Base-by-base conservation (phyloP, 2,113 vertebrate genomes). In the Lathamus discolor region DNA sequence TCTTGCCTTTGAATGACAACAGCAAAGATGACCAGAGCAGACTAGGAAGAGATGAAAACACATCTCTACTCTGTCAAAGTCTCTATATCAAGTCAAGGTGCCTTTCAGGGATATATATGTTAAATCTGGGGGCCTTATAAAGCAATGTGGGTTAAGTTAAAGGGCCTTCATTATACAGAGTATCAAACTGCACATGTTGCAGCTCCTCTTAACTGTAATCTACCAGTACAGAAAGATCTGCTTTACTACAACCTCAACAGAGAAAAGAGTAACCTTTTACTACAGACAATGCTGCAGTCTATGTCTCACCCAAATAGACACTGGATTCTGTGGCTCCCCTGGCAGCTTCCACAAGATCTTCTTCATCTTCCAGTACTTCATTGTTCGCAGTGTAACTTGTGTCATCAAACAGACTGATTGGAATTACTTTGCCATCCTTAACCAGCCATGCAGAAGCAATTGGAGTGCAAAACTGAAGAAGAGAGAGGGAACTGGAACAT, bases 391-490 rank as follows among this genome's bases (percentile, higher is more conserved):
- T 96, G 70, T 99, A 99, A 96, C 98, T 98, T 2, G 99, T 99
- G 96, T 99, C 99, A 64, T 99, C 99, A 90, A 99, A 99, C 69
- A 99, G 98, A 92, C 98, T 99, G 94, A 99, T 99, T 9, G 99
- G 99, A 59, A 98, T 98, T 73, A 99, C 99, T 80, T 99, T 99
- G 16, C 99, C 99, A 28, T 99, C 98, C 31, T 98, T 99, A 33
- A 99, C 98, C 91, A 99, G 96, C 99, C 99, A 99, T 17, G 99
- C 99, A 10, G 99, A 99, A 89, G 99, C 99, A 78, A 99, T 99
- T 31, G 99, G 99, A 41, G 99, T 99, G 94, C 99, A 99, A 97
- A 99, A 99, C 99, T 99, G 96, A 63, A 85, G 66, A 37, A 88
- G 6, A 37, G 9, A 92, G 39, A 73, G 18, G 12, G 43, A 78